Evolutionary conservation across 1,140 invertebrate species (phyloP).

Genomic region (Venturia canescens): DNA sequence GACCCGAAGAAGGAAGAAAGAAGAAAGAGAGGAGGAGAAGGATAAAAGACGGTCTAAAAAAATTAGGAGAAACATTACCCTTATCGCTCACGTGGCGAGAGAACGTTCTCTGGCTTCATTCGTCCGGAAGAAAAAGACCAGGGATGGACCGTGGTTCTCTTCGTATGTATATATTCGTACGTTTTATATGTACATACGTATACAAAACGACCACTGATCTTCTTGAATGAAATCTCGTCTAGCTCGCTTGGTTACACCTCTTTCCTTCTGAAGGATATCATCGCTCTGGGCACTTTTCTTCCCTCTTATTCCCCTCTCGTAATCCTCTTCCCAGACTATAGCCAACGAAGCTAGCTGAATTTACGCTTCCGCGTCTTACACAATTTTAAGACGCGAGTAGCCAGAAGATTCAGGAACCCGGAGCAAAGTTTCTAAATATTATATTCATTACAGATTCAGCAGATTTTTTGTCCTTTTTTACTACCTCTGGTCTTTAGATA

Average conservation of each 20-base stretch:
- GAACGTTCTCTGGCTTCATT: slow-evolving; percentile 33
- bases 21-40: neutral
- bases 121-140: slow-evolving; percentile 36
- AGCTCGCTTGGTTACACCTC: slow-evolving; percentile 16
- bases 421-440: neutral
- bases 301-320: slow-evolving; percentile 11
- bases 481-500: too few relatives aligned
- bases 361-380: neutral
- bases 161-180: neutral
- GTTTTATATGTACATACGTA: neutral
- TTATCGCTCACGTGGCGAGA: slow-evolving; percentile 55
- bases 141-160: neutral
- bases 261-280: neutral
- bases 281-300: neutral
- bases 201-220: slow-evolving; percentile 6
- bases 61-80: slow-evolving; percentile 68
- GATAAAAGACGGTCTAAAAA: slow-evolving; percentile 56
- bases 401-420: neutral
- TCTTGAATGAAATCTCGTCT: slow-evolving; percentile 20
- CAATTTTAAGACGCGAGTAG: neutral
- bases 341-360: neutral
- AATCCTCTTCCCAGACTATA: slow-evolving; percentile 1
- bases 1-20: neutral
- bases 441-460: too few relatives aligned
- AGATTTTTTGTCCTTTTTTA: too few relatives aligned